Evolutionary conservation across 2,797 vertebrate genomes (phyloP), one percentile per base, ranked within the genome.

Genomic region (Micromesistius poutassou): DNA sequence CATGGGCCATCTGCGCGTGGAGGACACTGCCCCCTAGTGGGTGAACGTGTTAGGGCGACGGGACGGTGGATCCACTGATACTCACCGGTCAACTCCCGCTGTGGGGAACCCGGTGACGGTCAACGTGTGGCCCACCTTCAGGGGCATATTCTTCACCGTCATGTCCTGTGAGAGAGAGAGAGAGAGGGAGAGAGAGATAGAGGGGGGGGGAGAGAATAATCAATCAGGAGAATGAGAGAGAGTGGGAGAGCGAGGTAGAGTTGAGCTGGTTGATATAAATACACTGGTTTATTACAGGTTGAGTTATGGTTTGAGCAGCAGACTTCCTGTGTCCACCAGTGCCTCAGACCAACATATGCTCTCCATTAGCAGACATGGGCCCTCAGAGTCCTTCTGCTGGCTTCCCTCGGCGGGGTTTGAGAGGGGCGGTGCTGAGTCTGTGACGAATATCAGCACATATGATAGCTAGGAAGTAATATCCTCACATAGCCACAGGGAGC

Each of bases 121-220:
- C 87, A 95, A 0, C 14, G 90, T 94, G 83, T 95, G 92, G 28
- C 94, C 94, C 0, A 83, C 84, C 87, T 94, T 94, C 81, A 95
- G 93, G 91, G 94, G 93, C 94, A 94, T 93, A 77, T 94, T 94
- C 84, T 90, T 86, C 14, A 95, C 6, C 2, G 82, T 7, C 87
- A 95, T 80, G 46, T 79, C 87, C 93, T 94, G 87, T 71, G 33
- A 33, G 33, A 33, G 33, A 33, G 33, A 33, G 33, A 33, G 33
- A 33, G 33, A 33, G 33, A 33, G 33, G 5, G 33, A 33, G 33
- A 33, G 33, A 33, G 33, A 33, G 33, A n/a, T n/a, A 33, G 33
- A 33, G 33, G 5, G 33, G 5, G 33, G 5, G 33, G 5, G n/a
- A n/a, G n/a, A n/a, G n/a, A n/a, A n/a, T n/a, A n/a, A n/a, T n/a